Evolutionary conservation across 2,888 invertebrate species (phyloP), one percentile per base, ranked within the genome.

Genomic region (Nesidiocoris tenuis): DNA sequence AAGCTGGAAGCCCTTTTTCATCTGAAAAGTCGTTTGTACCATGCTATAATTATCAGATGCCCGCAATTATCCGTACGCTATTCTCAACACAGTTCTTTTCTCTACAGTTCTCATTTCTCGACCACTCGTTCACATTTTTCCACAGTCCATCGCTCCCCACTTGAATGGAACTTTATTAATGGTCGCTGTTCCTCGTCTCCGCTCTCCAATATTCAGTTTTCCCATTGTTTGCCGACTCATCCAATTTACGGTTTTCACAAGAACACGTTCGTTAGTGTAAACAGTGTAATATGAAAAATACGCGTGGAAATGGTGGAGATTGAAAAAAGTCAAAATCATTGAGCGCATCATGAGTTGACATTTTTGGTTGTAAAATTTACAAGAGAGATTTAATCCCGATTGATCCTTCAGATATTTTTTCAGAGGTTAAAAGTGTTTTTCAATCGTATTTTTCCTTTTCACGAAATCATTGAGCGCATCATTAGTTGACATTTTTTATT

Each of bases 161-260:
- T 22, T 61, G 21, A 61, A 56, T 21, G 61, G 63, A 54, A 2
- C 17, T 61, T 72, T 72, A 61, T 39, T 72, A 61, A 72, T 61
- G 61, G 63, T 23, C 63, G 25, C 63, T 72, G 21, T 17, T 39
- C 39, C 39, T 39, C 39, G 39, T 7, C 12, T 39, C 17, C 9
- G 25, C 61, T 61, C 72, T 72, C 63, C 63, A 63, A 72, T 72
- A 72, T 61, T 63, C 72, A 61, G 72, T 61, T 39, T 61, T 72
- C 61, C 39, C 39, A 61, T 71, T 71, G 71, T 71, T 61, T 18
- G 55, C 39, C 16, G 3, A 39, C 63, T 70, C 72, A 55, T 72
- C 72, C 72, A 72, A 72, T 72, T 72, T 72, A 57, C 72, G 21
- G 39, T 54, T 61, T 61, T 61, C 61, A 23, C 23, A 72, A 19